Evolutionary conservation across 2,113 vertebrate species (phyloP).

Genomic region (Chrysochloris asiatica): DNA sequence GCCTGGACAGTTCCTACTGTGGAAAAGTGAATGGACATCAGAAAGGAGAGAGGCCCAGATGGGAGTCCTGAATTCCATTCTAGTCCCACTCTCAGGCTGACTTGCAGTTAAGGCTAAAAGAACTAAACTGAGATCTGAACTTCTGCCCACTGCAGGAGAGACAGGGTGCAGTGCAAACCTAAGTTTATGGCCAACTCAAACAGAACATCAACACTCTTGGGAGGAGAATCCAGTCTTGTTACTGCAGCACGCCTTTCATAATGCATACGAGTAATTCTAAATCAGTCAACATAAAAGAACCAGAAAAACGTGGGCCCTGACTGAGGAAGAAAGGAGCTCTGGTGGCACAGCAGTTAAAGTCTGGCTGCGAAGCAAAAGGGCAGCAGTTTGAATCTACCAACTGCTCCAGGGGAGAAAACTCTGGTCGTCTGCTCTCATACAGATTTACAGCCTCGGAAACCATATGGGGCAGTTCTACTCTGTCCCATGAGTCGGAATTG

Average conservation of each 20-base stretch:
- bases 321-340: neutral
- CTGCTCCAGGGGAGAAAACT: neutral
- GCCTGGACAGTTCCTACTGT: neutral
- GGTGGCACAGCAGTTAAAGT: neutral
- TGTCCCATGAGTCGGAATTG: too few relatives aligned
- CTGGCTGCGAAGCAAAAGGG: neutral
- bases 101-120: neutral
- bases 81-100: neutral
- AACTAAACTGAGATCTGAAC: neutral
- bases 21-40: too few relatives aligned
- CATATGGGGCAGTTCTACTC: too few relatives aligned
- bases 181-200: neutral
- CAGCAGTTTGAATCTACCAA: neutral
- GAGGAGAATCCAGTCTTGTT: neutral
- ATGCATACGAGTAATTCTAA: neutral
- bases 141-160: neutral
- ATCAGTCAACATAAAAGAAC: neutral
- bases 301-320: neutral
- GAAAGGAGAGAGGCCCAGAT: neutral
- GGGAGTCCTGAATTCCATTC: neutral
- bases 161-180: neutral
- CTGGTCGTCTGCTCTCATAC: neutral
- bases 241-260: neutral
- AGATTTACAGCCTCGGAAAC: neutral
- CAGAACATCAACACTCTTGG: neutral